Evolutionary conservation across 2,113 vertebrate species (phyloP), one percentile per base, ranked within the genome.

Genomic region (Dipodomys stephensi): DNA sequence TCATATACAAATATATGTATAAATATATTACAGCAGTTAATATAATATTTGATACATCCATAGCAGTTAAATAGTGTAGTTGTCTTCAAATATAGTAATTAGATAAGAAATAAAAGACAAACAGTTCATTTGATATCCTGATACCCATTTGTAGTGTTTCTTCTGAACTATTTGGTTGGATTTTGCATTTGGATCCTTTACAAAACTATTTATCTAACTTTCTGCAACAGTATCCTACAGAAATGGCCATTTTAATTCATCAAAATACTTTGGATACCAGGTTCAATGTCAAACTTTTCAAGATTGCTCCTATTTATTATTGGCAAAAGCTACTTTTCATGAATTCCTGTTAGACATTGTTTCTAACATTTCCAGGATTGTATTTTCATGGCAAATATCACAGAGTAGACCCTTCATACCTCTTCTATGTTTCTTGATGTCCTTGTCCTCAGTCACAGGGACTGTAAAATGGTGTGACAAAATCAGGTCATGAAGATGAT

Each of bases 321-420:
- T 71, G 49, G 25, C 62, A 39, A 87, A 94, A 83, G 16, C 53
- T 87, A 57, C 28, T 68, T 19, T 67, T 39, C 44, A 77, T 73
- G n/a, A 85, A 71, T 83, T 62, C 22, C 19, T 64, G 62, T 76
- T 18, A 39, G 0, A 80, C 22, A 65, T 68, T 77, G n/a, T 68
- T 68, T 46, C 57, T 49, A 72, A 62, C 1, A 28, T 92, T 77
- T 69, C 16, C 13, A 74, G 19, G 87, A 74, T 8, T 44, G 13
- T 30, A 79, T 72, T 96, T 91, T 73, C 81, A 64, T 81, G 28
- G n/a, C 32, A 84, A 68, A 86, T 81, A 30, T 15, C 62, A 84
- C 9, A 62, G 23, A 39, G 22, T 76, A 73, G 30, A 10, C 3
- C 27, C 13, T 81, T 30, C 35, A 25, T 60, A 81, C 9, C 11